Evolutionary conservation across 2,888 invertebrate genomes (phyloP).

Genomic region (Cosmorhoe ocellata): DNA sequence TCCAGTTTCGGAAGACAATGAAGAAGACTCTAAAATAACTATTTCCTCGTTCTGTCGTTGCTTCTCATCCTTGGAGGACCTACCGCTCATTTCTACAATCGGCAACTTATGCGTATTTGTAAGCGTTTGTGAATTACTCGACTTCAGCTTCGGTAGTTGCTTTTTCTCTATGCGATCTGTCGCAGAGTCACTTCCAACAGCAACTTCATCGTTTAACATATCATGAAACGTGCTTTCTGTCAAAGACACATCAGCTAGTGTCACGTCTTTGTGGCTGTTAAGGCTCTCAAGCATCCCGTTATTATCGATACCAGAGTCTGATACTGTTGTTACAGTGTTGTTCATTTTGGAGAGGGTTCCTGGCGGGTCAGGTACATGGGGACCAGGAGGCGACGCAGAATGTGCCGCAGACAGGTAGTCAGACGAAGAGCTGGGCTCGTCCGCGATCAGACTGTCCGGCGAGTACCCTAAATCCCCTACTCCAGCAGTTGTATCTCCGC

Average conservation of each 20-base stretch:
- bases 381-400: conserved; percentile 53
- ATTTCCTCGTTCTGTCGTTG: conserved; percentile 84
- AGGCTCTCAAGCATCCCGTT: conserved; percentile 65
- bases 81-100: conserved; percentile 44
- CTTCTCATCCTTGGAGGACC: conserved; percentile 81
- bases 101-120: conserved; percentile 32
- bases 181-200: conserved; percentile 45
- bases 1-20: conserved; percentile 84
- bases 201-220: conserved; percentile 57
- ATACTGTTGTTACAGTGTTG: conserved; percentile 63
- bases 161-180: conserved; percentile 48
- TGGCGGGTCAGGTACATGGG: conserved; percentile 53
- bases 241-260: conserved; percentile 63
- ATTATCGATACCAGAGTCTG: conserved; percentile 76
- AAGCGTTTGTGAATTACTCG: conserved; percentile 29
- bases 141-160: conserved; percentile 37
- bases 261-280: conserved; percentile 65
- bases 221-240: conserved; percentile 73
- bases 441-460: conserved; percentile 68
- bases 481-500: background rate
- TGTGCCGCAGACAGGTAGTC: conserved; percentile 71
- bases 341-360: conserved; percentile 65
- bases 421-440: conserved; percentile 71
- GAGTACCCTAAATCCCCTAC: conserved; percentile 54
- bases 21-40: conserved; percentile 83